Evolutionary conservation across 2,888 invertebrate genomes (phyloP).

Genomic region (Zootermopsis nevadensis): DNA sequence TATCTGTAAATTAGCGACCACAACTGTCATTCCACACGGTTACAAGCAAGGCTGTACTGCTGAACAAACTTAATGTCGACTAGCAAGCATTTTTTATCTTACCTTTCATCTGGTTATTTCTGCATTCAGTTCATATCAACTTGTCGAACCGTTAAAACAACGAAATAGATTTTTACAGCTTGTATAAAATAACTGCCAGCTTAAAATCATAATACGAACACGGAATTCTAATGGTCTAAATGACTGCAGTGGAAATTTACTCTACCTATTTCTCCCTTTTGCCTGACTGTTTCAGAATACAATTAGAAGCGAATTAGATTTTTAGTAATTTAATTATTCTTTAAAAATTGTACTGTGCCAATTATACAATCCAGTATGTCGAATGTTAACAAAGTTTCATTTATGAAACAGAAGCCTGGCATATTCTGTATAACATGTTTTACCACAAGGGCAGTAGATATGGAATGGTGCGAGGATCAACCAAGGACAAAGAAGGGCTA

Average conservation of each 20-base stretch:
- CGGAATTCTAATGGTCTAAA: neutral
- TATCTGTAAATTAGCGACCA: too few relatives aligned
- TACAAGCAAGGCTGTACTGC: too few relatives aligned
- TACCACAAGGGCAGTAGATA: too few relatives aligned
- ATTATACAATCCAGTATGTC: neutral
- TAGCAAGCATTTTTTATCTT: too few relatives aligned
- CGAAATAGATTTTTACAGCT: neutral
- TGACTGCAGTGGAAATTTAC: neutral
- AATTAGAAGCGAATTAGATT: neutral
- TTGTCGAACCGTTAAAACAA: too few relatives aligned
- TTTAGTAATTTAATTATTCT: neutral
- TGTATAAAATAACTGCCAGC: neutral
- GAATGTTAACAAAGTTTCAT: neutral
- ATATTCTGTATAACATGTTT: too few relatives aligned
- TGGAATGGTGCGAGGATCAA: too few relatives aligned
- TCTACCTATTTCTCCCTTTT: neutral
- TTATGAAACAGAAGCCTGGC: neutral
- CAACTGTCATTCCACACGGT: too few relatives aligned
- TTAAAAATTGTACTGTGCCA: neutral
- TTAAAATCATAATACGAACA: neutral
- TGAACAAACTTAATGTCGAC: too few relatives aligned
- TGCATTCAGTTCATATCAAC: too few relatives aligned
- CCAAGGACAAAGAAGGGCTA: too few relatives aligned
- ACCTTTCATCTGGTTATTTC: too few relatives aligned
- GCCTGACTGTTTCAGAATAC: neutral